phyloP scores from a whole-genome alignment of 2,888 invertebrate genomes.

The Taenaris catops region DNA sequence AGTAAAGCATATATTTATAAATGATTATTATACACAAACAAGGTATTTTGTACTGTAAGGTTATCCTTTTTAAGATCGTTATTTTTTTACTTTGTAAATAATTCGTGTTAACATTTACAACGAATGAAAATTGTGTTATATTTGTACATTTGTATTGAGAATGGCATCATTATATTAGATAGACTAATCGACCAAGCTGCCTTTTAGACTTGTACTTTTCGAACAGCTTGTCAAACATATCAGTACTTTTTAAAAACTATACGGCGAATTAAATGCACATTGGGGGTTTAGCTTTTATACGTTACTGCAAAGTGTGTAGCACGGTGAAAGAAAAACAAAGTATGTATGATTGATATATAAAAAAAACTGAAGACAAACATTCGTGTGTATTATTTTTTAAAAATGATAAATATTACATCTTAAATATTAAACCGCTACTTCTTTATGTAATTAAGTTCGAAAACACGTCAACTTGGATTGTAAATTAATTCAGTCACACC shows the following conservation, averaged over 20 bases:
- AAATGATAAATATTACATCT: too few species aligned
- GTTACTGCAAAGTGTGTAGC: too few species aligned
- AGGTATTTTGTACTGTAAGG: conserved; percentile 76
- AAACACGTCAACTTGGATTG: conserved; percentile 9
- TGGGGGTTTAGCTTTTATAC: too few species aligned
- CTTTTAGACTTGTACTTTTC: conserved; percentile 30
- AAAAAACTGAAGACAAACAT: too few species aligned
- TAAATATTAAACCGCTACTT: too few species aligned
- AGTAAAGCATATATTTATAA: conserved; percentile 71
- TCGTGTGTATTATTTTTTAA: too few species aligned
- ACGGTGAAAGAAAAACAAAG: too few species aligned
- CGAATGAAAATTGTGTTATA: conserved; percentile 16
- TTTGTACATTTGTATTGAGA: conserved; percentile 31
- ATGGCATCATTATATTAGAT: conserved; percentile 39
- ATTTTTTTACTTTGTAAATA: too few species aligned
- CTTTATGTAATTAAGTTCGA: too few species aligned
- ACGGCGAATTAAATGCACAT: conserved; percentile 5
- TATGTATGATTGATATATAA: too few species aligned
- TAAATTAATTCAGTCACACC: too few species aligned
- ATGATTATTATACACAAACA: conserved; percentile 67
- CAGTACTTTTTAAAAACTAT: too few species aligned
- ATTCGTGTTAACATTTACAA: conserved; percentile 11
- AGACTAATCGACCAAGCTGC: conserved; percentile 39
- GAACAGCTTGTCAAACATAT: conserved; percentile 17
- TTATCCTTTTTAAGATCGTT: conserved; percentile 33